These are phyloP conservation scores for Leucoraja ocellata DNA, from an alignment of 2,797 vertebrate genomes.

Conservation along the genomic window DNA sequence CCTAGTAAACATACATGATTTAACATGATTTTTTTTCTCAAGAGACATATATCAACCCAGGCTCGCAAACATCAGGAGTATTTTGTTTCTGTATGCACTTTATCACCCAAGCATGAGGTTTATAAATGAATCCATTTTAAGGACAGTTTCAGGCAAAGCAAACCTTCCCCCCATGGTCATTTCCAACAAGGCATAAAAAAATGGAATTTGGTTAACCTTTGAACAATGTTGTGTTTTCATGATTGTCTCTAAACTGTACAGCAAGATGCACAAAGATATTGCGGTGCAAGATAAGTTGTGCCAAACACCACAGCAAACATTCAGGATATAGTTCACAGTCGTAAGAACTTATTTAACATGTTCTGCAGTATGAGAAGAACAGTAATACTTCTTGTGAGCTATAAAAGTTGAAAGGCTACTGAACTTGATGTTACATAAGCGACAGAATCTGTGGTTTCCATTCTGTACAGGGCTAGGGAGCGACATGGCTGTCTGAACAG, in stretches of 20 bases:
- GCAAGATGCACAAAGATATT: constrained; percentile 21
- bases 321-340: not conserved
- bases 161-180: not conserved
- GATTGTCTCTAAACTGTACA: constrained; percentile 36
- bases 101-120: not conserved
- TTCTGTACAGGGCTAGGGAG: constrained; percentile 62
- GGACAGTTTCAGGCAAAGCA: not conserved
- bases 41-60: not conserved
- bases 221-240: constrained; percentile 37
- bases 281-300: constrained; percentile 30
- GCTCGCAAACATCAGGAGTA: not conserved
- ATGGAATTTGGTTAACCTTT: constrained; percentile 9
- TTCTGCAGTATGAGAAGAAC: constrained; percentile 90
- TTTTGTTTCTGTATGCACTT: not conserved
- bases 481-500: constrained; percentile 55
- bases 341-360: constrained; percentile 74
- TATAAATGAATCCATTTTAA: constrained; percentile 16
- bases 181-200: not conserved
- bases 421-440: constrained; percentile 94
- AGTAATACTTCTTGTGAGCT: constrained; percentile 98
- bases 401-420: constrained; percentile 97
- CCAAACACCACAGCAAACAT: constrained; percentile 28
- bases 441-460: constrained; percentile 81
- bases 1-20: not conserved
- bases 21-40: not conserved